Evolutionary conservation across 2,888 invertebrate genomes (phyloP).

Genomic region (Amphiduros pacificus): DNA sequence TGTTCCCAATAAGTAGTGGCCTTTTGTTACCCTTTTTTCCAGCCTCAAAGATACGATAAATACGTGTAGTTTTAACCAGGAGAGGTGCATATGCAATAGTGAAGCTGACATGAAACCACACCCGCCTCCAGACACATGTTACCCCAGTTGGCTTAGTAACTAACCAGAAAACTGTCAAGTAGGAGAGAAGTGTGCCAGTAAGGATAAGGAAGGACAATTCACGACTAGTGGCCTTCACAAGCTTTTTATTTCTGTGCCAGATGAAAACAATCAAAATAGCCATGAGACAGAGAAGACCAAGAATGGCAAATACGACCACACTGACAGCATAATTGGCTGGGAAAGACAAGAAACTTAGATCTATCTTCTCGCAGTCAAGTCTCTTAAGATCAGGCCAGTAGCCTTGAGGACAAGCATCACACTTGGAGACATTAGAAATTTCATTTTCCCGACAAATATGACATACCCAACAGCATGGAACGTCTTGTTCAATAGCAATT

Average conservation of each 20-base stretch:
- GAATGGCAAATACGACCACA: neutral
- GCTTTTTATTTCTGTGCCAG: neutral
- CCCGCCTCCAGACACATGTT: neutral
- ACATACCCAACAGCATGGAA: slow-evolving; percentile 8
- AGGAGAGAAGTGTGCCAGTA: neutral
- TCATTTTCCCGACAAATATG: neutral
- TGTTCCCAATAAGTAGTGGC: neutral
- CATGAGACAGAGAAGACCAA: neutral
- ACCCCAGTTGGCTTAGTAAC: neutral
- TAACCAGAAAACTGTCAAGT: neutral
- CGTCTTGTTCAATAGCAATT: neutral
- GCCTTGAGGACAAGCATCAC: neutral
- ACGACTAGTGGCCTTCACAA: neutral
- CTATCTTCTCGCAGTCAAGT: neutral
- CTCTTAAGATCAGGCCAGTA: neutral
- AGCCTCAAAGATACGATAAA: neutral
- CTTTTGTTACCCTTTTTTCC: neutral
- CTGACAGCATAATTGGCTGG: neutral
- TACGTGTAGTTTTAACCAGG: neutral
- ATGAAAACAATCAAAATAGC: neutral
- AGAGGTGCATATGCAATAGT: neutral
- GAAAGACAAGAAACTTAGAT: neutral
- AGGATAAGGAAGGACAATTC: neutral
- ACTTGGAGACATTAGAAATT: neutral
- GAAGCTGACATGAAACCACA: neutral